Percentiles rank a stretch among this genome's conserved stretches.
These are phyloP conservation scores for Temnothorax ravouxi DNA, from an alignment of 2,888 invertebrate genomes.

Conservation along the genomic window DNA sequence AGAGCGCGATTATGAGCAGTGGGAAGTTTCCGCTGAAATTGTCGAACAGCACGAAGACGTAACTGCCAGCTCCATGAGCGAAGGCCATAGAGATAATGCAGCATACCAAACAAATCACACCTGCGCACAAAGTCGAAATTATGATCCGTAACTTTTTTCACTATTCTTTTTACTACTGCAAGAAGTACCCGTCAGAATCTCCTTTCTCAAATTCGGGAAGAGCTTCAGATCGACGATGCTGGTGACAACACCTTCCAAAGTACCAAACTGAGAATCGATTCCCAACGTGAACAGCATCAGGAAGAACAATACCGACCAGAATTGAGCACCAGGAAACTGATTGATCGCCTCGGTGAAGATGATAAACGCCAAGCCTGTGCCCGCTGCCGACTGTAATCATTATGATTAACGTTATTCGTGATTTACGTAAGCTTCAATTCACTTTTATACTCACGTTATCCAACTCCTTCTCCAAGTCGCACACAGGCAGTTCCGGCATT, in stretches of 20 bases:
- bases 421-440: not conserved
- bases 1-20: conserved; percentile 96
- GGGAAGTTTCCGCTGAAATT: conserved; percentile 98
- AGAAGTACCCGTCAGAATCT: conserved; percentile 91
- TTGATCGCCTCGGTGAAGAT: conserved; percentile 99
- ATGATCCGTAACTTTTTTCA: not conserved
- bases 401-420: not conserved
- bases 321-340: conserved; percentile 98
- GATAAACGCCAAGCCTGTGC: conserved; percentile 98
- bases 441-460: conserved; percentile 91
- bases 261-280: conserved; percentile 98
- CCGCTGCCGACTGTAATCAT: conserved; percentile 94
- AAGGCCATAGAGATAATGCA: conserved; percentile 96
- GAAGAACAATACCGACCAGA: conserved; percentile 98
- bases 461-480: conserved; percentile 94
- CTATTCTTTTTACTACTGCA: not conserved
- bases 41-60: conserved; percentile 97
- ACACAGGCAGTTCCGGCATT: conserved; percentile 91
- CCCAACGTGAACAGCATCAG: conserved; percentile 98
- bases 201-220: conserved; percentile 96
- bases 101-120: conserved; percentile 92
- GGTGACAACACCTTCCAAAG: conserved; percentile 97
- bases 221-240: conserved; percentile 98
- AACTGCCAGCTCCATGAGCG: conserved; percentile 97
- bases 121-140: conserved; percentile 80